Base-by-base conservation (phyloP, 1,140 invertebrate genomes). In the Calosoma granatense region DNA sequence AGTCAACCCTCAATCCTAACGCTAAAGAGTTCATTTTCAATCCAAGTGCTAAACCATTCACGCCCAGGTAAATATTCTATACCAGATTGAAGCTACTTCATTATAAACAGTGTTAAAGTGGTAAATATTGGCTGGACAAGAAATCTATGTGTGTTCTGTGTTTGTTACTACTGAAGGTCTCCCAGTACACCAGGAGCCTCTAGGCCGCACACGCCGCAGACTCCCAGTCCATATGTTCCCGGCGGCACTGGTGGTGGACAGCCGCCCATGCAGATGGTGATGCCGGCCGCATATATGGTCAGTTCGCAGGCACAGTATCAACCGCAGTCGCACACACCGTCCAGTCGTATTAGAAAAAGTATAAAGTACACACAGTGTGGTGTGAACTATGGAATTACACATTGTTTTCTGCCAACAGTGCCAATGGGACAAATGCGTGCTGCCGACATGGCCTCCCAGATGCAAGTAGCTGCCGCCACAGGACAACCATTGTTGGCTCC, bases 1-100 rank as follows among this genome's bases (percentile, higher is more conserved):
- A 87, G 66, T 91, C 86, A 17, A 90, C 81, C 0, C 76, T 92
- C 23, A 92, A 92, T 79, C 89, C 90, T 22, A 87, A 92, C 70
- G 89, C 89, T 17, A 92, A 92, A 72, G 88, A 91, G 74, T 92
- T 92, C 74, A 74, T 79, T 14, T 74, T 83, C 53, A 93, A 92
- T 79, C 90, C 90, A 19, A 85, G 85, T 65, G 83, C 87, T 20
- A 92, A 92, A 67, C 80, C 87, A 3, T 94, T 93, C 70, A 86
- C 86, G 59, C 88, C 89, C n/a, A 63, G 70, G 65, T 67, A 59
- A 51, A 59, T 60, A 15, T 55, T 6, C 51, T 52, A 56, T 41
- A 51, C 15, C 51, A 59, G 26, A 55, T 62, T 61, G 53, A 39
- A n/a, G n/a, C n/a, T n/a, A n/a, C n/a, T n/a, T n/a, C n/a, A n/a